Evolutionary conservation across 2,888 invertebrate genomes (phyloP), one percentile per base, ranked within the genome.

Genomic region (Agriopis aurantiaria): DNA sequence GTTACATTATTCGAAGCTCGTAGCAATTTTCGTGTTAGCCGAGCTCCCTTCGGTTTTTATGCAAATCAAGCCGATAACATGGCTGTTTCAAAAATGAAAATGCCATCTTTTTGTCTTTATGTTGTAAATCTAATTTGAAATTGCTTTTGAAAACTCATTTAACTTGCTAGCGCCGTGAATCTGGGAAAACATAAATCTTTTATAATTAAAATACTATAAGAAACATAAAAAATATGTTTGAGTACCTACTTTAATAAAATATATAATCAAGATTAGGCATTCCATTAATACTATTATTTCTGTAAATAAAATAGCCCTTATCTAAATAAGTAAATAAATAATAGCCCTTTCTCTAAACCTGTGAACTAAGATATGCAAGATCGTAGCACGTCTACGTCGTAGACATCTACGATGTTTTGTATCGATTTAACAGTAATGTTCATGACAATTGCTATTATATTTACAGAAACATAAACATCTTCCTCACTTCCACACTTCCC

Each of bases 121-220:
- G 45, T 68, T 71, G 67, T 71, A 71, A 75, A 75, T 75, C 69
- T 71, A 71, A 65, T 69, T 69, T 72, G 58, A 68, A 70, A 71
- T 71, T 62, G 69, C 68, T 60, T 58, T 74, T 72, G 66, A 68
- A 75, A 75, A 74, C 67, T 76, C 71, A 68, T 75, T 75, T 68
- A 73, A 76, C 65, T 74, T 69, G 58, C 66, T 59, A 45, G 61
- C 62, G 55, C 48, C 55, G 65, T 65, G 57, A 69, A 69, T 70
- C 53, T 56, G 58, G 58, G 59, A 65, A 70, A 71, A 75, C 70
- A 69, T 72, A 70, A 76, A 74, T 78, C 66, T 72, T 71, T 73
- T 69, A 65, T 72, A 74, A 74, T 75, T 77, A 75, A 76, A 78
- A 72, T 64, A 70, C 69, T 71, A 75, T 74, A 72, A 59, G 8